A percentile compares a stretch with the other conserved stretches of the same genome.
phyloP scores from a whole-genome alignment of 2,888 invertebrate species.

The Brachynemurus nebulosus region DNA sequence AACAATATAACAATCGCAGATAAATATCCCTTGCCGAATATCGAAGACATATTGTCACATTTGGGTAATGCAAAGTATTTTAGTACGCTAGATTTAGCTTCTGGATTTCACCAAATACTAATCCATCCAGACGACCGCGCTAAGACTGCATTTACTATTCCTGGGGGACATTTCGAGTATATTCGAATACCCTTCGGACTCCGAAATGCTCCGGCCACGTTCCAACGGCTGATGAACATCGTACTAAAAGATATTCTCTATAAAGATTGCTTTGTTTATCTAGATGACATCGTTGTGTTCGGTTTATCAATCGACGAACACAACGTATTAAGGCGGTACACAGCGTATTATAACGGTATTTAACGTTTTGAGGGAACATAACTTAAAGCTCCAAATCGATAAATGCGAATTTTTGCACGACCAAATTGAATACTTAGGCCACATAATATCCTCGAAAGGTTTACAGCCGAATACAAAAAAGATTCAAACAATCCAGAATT shows the following conservation, averaged over 20 bases:
- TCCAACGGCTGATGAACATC: slow-evolving; percentile 12
- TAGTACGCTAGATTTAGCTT: slow-evolving; percentile 22
- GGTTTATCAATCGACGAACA: slow-evolving; percentile 21
- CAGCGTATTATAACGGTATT: too few relatives aligned
- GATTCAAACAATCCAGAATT: too few relatives aligned
- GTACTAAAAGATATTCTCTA: slow-evolving; percentile 11
- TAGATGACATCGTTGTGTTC: slow-evolving; percentile 21
- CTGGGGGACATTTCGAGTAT: slow-evolving; percentile 22
- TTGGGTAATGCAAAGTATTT: slow-evolving; percentile 23
- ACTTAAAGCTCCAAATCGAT: slow-evolving; percentile 23
- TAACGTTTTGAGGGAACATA: slow-evolving; percentile 16
- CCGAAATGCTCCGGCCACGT: slow-evolving; percentile 5
- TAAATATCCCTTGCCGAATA: slow-evolving; percentile 19
- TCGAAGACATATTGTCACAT: slow-evolving; percentile 23
- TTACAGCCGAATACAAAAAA: slow-evolving; percentile 26
- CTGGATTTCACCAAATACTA: slow-evolving; percentile 25
- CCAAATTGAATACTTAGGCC: slow-evolving; percentile 27
- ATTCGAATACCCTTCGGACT: slow-evolving; percentile 20
- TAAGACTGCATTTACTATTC: slow-evolving; percentile 23
- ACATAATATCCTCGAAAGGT: slow-evolving; percentile 25
- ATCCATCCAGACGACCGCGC: slow-evolving; percentile 18
- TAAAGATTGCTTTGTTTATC: slow-evolving; percentile 17
- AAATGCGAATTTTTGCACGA: slow-evolving; percentile 25
- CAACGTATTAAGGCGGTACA: too few relatives aligned
- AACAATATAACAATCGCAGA: slow-evolving; percentile 19